A percentile compares a stretch with the other conserved stretches of the same genome.
phyloP scores from a whole-genome alignment of 2,113 vertebrate species.

The Lethenteron reissneri region DNA sequence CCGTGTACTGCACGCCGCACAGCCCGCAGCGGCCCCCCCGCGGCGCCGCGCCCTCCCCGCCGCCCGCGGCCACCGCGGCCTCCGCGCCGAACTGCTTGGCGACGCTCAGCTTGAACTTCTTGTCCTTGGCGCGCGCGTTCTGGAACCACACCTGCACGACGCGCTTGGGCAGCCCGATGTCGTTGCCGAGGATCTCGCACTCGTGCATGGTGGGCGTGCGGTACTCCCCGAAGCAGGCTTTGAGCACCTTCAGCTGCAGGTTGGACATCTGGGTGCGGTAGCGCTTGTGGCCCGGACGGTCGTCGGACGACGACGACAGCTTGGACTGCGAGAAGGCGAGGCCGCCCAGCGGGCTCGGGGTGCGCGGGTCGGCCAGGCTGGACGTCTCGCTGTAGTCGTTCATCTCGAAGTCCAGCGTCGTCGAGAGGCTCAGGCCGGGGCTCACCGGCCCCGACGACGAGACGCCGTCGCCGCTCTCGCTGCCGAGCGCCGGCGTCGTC shows the following conservation, averaged over 20 bases:
- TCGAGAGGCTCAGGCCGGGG: slow-evolving; percentile 1
- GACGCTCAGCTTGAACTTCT: slow-evolving; percentile 97
- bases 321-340: slow-evolving; percentile 49
- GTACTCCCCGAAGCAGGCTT: slow-evolving; percentile 96
- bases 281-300: slow-evolving; percentile 76
- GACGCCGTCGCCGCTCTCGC: slow-evolving; percentile 41
- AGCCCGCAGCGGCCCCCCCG: slow-evolving; percentile 32
- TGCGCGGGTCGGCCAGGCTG: slow-evolving; percentile 69
- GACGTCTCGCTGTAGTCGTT: slow-evolving; percentile 77
- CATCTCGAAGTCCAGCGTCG: background rate
- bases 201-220: slow-evolving; percentile 98
- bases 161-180: slow-evolving; percentile 88
- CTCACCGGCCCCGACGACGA: background rate
- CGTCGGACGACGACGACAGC: slow-evolving; percentile 35
- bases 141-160: slow-evolving; percentile 99
- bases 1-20: slow-evolving; percentile 79
- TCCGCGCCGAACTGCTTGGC: slow-evolving; percentile 98
- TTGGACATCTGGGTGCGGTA: slow-evolving; percentile 99
- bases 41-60: slow-evolving; percentile 35
- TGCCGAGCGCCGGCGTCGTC: slow-evolving; percentile 14
- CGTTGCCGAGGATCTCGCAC: slow-evolving; percentile 86
- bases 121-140: slow-evolving; percentile 92
- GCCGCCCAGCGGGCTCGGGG: slow-evolving; percentile 71
- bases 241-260: slow-evolving; percentile 88
- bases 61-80: slow-evolving; percentile 56